Evolutionary conservation across 2,797 vertebrate species (phyloP), one percentile per base, ranked within the genome.

Genomic region (Sebastolobus altivelis): DNA sequence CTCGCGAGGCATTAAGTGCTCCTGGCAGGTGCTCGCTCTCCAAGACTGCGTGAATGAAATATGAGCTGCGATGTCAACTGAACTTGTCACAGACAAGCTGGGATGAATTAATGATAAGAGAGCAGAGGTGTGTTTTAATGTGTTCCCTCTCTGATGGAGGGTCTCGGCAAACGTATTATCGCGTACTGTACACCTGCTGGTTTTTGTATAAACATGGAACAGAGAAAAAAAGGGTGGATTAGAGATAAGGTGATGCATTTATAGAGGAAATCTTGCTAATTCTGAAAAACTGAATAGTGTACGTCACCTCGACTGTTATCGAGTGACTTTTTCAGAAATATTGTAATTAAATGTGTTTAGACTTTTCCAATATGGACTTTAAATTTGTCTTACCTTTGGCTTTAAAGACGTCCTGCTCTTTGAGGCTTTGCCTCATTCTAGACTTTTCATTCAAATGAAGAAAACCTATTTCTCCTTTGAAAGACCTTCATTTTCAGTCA

Each of bases 51-150:
- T 91, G 91, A 93, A 94, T 94, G 93, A 94, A 94, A 94, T 93
- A 93, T 93, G 92, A 94, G 92, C 88, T 75, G 84, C 92, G 83
- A 92, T 93, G 94, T 95, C 93, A 94, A 93, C 92, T 91, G 84
- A 94, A 94, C 92, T 93, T 95, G 94, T 94, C 93, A 93, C 91
- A 91, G 88, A 94, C 93, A 91, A 94, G 90, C 89, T 85, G 65
- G 87, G 87, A 92, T 94, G 92, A 94, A 94, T 95, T 93, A 94
- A 93, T 93, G 92, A 94, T 92, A 88, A 92, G 87, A 88, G 86
- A 88, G 87, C 83, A 90, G 87, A 92, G 90, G 91, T 91, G 92
- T 88, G 88, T 93, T 93, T 92, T 89, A 91, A 92, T 92, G 91
- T 87, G 84, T 89, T 88, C 86, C 31, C 82, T 62, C 80, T 73